Percentiles rank a stretch among this genome's conserved stretches.
Conservation (phyloP, 2,888 invertebrate species). For the Tiphia femorata region DNA sequence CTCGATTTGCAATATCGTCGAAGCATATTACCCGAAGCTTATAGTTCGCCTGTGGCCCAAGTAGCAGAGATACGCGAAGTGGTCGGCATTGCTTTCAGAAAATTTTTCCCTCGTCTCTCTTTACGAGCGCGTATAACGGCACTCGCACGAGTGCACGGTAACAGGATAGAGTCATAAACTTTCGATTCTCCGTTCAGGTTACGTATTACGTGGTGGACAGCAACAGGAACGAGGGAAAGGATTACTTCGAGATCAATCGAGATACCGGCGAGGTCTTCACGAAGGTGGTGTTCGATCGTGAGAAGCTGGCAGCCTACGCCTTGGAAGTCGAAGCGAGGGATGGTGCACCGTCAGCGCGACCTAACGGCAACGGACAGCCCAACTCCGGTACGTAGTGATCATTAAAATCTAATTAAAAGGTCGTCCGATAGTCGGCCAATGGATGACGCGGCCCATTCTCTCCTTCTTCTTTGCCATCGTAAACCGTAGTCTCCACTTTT, state of each 20-base stretch:
- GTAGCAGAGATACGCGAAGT: too few species aligned
- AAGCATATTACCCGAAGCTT: too few species aligned
- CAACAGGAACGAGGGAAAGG: slow-evolving; percentile 91
- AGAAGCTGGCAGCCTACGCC: slow-evolving; percentile 97
- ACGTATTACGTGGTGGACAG: slow-evolving; percentile 95
- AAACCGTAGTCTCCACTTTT: too few species aligned
- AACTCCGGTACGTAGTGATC: slow-evolving; percentile 85
- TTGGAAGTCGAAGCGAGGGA: slow-evolving; percentile 97
- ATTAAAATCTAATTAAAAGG: too few species aligned
- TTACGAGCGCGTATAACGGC: slow-evolving; percentile 2
- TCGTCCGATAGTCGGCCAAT: too few species aligned
- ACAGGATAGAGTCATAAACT: slow-evolving; percentile 15
- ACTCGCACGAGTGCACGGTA: neutral
- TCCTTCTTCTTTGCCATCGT: too few species aligned
- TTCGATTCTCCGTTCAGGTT: slow-evolving; percentile 73
- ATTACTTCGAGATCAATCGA: slow-evolving; percentile 96
- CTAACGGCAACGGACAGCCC: slow-evolving; percentile 92
- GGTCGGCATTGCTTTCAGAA: neutral
- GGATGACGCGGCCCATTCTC: too few species aligned
- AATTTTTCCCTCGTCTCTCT: neutral
- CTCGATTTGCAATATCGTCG: too few species aligned
- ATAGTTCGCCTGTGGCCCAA: too few species aligned
- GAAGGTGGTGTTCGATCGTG: slow-evolving; percentile 95
- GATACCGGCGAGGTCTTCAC: slow-evolving; percentile 97
- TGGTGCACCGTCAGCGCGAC: slow-evolving; percentile 95